Evolutionary conservation across 2,113 vertebrate genomes (phyloP).

Genomic region (Chaetodon auriga): DNA sequence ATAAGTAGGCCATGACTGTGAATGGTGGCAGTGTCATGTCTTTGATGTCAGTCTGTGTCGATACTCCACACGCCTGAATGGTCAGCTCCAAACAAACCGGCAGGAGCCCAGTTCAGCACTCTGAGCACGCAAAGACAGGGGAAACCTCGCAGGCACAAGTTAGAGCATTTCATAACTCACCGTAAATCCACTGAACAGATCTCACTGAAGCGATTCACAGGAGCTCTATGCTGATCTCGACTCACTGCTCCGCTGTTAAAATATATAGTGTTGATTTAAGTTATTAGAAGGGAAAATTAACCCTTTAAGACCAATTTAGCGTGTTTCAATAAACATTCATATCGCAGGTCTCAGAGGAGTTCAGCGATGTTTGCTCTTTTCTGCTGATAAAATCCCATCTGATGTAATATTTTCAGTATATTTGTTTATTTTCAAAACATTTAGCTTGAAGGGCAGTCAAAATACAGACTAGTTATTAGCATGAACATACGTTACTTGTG

Average conservation of each 20-base stretch:
- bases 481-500: constrained; percentile 46
- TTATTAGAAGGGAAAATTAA: not conserved
- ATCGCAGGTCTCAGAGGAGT: constrained; percentile 28
- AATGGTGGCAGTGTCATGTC: constrained; percentile 80
- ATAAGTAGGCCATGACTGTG: constrained; percentile 78
- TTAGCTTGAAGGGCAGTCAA: constrained; percentile 55
- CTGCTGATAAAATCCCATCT: constrained; percentile 8
- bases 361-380: constrained; percentile 14
- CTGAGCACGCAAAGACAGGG: constrained; percentile 63
- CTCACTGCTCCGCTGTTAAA: not conserved
- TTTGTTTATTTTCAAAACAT: constrained; percentile 65
- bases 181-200: constrained; percentile 17
- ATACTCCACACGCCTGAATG: constrained; percentile 69
- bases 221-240: not conserved
- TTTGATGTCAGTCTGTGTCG: constrained; percentile 78
- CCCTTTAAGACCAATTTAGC: constrained; percentile 13
- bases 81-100: constrained; percentile 72
- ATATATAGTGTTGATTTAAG: not conserved
- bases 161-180: constrained; percentile 30
- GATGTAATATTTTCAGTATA: constrained; percentile 29
- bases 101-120: constrained; percentile 59
- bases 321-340: constrained; percentile 28
- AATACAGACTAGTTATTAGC: constrained; percentile 1
- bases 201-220: constrained; percentile 12
- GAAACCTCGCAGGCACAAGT: constrained; percentile 45